A percentile compares a stretch with the other conserved stretches of the same genome.
phyloP scores from a whole-genome alignment of 2,888 invertebrate species.

The Dolomedes plantarius region DNA sequence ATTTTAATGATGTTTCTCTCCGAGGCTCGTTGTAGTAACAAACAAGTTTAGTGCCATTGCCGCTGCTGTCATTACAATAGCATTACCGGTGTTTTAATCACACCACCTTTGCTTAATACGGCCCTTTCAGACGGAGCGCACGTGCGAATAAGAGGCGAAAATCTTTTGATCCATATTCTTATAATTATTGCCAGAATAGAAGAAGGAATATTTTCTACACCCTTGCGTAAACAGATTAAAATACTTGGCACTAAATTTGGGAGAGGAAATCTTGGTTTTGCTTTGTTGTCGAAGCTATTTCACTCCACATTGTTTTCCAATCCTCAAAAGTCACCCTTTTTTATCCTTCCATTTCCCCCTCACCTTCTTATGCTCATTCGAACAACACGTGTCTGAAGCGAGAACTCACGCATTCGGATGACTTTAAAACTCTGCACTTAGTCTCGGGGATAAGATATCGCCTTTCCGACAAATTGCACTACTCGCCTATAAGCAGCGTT shows the following conservation, averaged over 20 bases:
- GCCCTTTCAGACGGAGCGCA: slow-evolving; percentile 35
- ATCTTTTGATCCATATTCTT: slow-evolving; percentile 67
- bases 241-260: slow-evolving; percentile 29
- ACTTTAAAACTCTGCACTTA: not conserved
- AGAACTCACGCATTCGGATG: not conserved
- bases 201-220: slow-evolving; percentile 24
- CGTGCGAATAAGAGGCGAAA: slow-evolving; percentile 51
- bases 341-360: no score
- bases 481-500: not conserved
- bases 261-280: slow-evolving; percentile 14
- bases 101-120: slow-evolving; percentile 45
- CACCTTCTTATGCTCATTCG: not conserved
- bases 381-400: no score
- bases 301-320: slow-evolving; percentile 7
- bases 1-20: slow-evolving; percentile 69
- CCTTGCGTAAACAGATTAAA: slow-evolving; percentile 61
- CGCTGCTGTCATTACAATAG: slow-evolving; percentile 66
- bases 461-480: not conserved
- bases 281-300: not conserved
- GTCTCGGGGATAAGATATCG: not conserved
- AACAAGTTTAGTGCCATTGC: slow-evolving; percentile 70
- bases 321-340: not conserved
- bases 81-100: slow-evolving; percentile 70
- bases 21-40: slow-evolving; percentile 45
- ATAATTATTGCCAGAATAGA: slow-evolving; percentile 61